These are phyloP conservation scores for Tapirus terrestris DNA, from an alignment of 2,113 vertebrate species.

Conservation along the genomic window DNA sequence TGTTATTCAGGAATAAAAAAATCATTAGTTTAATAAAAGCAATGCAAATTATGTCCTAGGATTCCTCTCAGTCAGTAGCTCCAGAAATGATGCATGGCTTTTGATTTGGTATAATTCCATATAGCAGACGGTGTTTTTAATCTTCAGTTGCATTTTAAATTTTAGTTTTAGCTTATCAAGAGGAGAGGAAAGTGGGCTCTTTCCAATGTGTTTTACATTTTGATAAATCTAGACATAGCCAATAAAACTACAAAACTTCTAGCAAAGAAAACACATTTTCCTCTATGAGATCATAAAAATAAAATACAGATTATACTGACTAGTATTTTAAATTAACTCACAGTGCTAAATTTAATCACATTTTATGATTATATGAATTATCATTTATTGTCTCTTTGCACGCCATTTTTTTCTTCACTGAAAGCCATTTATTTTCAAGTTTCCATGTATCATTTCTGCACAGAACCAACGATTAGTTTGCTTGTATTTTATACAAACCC, in stretches of 20 bases:
- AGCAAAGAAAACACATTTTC: conserved; percentile 56
- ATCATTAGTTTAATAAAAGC: conserved; percentile 21
- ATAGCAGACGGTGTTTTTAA: not conserved
- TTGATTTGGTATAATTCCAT: not conserved
- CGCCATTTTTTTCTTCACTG: not conserved
- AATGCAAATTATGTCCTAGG: not conserved
- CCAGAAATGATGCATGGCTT: not conserved
- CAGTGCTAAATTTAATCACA: conserved; percentile 19
- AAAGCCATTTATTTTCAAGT: conserved; percentile 3
- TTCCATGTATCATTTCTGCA: not conserved
- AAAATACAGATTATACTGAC: conserved; percentile 19
- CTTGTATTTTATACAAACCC: not conserved
- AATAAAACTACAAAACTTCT: conserved; percentile 31
- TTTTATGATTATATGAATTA: conserved; percentile 5
- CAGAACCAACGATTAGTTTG: not conserved
- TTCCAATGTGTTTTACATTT: conserved; percentile 22
- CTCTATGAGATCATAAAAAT: conserved; percentile 56
- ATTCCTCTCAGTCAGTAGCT: not conserved
- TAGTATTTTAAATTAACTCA: conserved; percentile 31
- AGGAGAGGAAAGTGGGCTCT: not conserved
- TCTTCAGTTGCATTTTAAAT: conserved; percentile 15
- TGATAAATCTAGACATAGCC: conserved; percentile 14
- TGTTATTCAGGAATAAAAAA: conserved; percentile 24
- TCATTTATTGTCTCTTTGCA: conserved; percentile 6
- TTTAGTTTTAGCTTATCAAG: conserved; percentile 44